phyloP scores from a whole-genome alignment of 2,888 invertebrate genomes.

The Chymomyza procnemis region DNA sequence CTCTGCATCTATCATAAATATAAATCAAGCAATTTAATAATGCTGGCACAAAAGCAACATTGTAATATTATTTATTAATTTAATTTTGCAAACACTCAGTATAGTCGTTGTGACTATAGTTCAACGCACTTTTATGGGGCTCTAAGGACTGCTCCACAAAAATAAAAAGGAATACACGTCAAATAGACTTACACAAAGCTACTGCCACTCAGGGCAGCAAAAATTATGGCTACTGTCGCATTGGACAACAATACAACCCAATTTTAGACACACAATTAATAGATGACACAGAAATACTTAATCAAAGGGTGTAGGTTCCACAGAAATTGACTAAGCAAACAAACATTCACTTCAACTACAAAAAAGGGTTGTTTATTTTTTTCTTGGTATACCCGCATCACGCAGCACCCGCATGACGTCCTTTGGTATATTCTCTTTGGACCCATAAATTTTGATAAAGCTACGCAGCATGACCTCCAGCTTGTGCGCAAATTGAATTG shows the following conservation, averaged over 20 bases:
- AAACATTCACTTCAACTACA: neutral
- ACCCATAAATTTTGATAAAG: conserved; percentile 9
- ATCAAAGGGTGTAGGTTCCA: conserved; percentile 34
- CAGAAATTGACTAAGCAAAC: conserved; percentile 11
- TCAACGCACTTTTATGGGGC: neutral
- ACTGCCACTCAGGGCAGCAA: neutral
- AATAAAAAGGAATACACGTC: neutral
- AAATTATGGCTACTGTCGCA: conserved; percentile 30
- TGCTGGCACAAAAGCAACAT: conserved; percentile 21
- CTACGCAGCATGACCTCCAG: neutral
- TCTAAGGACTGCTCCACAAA: neutral
- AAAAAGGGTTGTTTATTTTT: conserved; percentile 23
- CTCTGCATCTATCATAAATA: neutral
- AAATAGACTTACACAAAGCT: neutral
- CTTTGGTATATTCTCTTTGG: neutral
- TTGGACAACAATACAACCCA: conserved; percentile 22
- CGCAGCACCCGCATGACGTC: neutral
- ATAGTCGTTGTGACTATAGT: neutral
- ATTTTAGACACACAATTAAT: conserved; percentile 53
- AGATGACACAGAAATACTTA: conserved; percentile 23
- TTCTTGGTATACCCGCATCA: conserved; percentile 8
- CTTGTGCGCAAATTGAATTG: neutral
- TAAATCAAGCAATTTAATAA: neutral
- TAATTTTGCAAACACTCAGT: conserved; percentile 41
- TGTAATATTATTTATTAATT: conserved; percentile 61